Conservation (phyloP, 37 sponge, comb jelly and placozoan species). For the Oscarella lobularis region DNA sequence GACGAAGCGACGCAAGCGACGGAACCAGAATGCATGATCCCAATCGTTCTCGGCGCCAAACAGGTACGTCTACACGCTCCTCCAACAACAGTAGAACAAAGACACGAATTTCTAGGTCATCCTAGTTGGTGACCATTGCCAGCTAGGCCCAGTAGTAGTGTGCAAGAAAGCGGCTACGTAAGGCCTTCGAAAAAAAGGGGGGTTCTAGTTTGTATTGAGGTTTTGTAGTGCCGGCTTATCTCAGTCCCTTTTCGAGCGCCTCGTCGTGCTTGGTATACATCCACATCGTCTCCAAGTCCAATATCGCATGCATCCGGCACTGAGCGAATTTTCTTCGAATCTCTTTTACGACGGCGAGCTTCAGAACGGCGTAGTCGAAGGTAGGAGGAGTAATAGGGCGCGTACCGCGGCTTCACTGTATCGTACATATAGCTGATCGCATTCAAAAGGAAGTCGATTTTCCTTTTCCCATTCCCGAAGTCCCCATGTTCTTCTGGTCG, state of each 20-base stretch:
- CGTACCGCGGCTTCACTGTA: background rate
- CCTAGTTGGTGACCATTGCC: constrained; percentile 96
- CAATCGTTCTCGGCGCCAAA: constrained; percentile 86
- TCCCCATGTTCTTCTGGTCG: constrained; percentile 92
- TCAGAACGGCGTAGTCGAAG: constrained; percentile 82
- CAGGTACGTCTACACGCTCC: constrained; percentile 28
- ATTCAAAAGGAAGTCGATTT: constrained; percentile 33
- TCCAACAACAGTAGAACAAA: background rate
- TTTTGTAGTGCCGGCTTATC: constrained; percentile 72
- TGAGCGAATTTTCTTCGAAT: constrained; percentile 78
- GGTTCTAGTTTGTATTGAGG: background rate
- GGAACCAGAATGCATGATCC: constrained; percentile 98
- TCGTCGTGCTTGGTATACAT: constrained; percentile 65
- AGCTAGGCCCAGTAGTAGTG: constrained; percentile 96
- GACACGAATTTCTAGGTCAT: constrained; percentile 22
- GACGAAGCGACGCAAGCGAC: constrained; percentile 95
- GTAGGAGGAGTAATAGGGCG: constrained; percentile 27
- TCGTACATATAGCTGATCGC: background rate
- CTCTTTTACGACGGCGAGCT: constrained; percentile 93
- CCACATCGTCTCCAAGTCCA: constrained; percentile 76
- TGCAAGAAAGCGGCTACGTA: constrained; percentile 96
- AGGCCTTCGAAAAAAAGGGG: constrained; percentile 1
- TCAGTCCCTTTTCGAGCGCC: constrained; percentile 92
- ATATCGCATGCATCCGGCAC: constrained; percentile 93
- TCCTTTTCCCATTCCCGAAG: constrained; percentile 71